phyloP scores from a whole-genome alignment of 2,113 vertebrate genomes.

The Anas platyrhynchos region DNA sequence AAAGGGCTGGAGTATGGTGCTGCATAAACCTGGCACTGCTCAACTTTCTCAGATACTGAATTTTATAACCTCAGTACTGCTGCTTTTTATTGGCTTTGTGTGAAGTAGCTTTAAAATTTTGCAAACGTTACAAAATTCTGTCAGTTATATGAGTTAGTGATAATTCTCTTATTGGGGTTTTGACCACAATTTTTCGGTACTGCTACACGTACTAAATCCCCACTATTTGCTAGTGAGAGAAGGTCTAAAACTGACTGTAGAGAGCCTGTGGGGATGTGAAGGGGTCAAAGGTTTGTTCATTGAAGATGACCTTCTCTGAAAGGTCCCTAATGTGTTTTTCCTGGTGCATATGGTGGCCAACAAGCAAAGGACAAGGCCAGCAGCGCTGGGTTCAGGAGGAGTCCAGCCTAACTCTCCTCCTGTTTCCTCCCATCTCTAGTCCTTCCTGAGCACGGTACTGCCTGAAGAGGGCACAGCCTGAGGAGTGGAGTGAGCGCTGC shows the following conservation, averaged over 20 bases:
- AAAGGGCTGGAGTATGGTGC: background rate
- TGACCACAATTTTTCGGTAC: background rate
- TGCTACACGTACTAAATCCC: background rate
- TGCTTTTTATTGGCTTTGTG: background rate
- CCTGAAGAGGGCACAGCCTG: background rate
- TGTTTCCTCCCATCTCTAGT: background rate
- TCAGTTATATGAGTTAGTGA: background rate
- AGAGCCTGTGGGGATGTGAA: background rate
- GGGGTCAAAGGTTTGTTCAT: background rate
- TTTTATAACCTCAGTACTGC: background rate
- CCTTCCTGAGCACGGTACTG: fast-evolving
- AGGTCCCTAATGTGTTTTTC: background rate
- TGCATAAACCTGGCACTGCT: background rate
- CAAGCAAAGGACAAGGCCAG: background rate
- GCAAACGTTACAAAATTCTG: background rate
- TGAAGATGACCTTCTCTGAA: background rate
- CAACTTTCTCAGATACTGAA: background rate
- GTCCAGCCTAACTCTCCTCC: background rate
- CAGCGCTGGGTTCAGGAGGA: background rate
- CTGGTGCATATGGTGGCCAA: fast-evolving
- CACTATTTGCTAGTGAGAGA: background rate
- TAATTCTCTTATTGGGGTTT: background rate
- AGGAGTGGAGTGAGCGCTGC: fast-evolving
- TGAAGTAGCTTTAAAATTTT: background rate
- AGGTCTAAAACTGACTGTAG: background rate